Base-by-base conservation (phyloP, 2,888 invertebrate genomes). In the Ophonus ardosiacus region DNA sequence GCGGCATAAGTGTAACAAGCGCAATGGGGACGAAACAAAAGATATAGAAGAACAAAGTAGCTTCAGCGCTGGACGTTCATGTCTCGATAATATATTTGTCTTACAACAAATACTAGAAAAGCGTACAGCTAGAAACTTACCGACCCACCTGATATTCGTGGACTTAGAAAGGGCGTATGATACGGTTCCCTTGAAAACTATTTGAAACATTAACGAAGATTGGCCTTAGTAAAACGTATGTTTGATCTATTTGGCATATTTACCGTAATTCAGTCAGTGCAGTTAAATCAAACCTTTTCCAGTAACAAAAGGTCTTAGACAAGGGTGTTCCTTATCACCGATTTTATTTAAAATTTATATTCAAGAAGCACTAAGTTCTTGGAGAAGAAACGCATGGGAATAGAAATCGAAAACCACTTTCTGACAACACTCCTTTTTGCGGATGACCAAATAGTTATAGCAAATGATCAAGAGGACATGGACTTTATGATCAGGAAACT, bases 381-480 rank as follows among this genome's bases (percentile, higher is more conserved):
- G 7, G 43, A 43, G 5, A 43, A 7, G 43, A 1, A 43, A 43
- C 1, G 43, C 5, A 81, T 86, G 81, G 80, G 80, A 76, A 79
- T 84, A 31, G 31, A 84, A 59, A 71, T 84, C 3, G 84, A 80
- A 57, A 59, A 86, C 56, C 80, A 65, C 24, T 79, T 40, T 24
- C 65, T 78, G 51, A 84, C 80, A 71, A 86, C 84, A 31, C 38
- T 84, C 38, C 80, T 84, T 38, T 84, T 86, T 59, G 84, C 86
- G 51, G 84, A 85, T 56, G 84, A 86, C 31, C 84, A 85, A 59
- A 61, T 81, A 78, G 40, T 84, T 24, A 43, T 65, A 56, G 68
- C 79, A 76, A 76, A 21, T 51, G 71, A 82, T 31, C 71, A 83
- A n/a, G 57, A 57, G 5, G 57, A 57, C 13, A 59, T 59, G 7